Base-by-base conservation (phyloP, 2,797 vertebrate genomes). In the Leptatherina wallacei region DNA sequence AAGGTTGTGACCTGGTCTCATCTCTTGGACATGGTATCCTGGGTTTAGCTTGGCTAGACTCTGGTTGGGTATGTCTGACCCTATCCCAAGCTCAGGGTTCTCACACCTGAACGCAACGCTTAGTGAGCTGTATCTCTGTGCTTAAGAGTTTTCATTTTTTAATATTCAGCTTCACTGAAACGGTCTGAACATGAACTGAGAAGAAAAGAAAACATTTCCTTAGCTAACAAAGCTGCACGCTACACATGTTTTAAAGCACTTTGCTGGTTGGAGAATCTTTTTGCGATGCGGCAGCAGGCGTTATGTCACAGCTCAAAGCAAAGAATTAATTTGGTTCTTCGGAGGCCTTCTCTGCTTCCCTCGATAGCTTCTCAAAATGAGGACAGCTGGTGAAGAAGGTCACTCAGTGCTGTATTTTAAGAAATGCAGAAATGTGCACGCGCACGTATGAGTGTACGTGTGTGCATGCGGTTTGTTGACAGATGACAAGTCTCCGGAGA, bases 301-400 rank as follows among this genome's bases (percentile, higher is more conserved):
- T 91, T 82, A 84, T 89, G 84, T 90, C 80, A 84, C 69, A 13
- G 81, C 85, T 78, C 84, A 85, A 88, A 87, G 88, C 85, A 85
- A 87, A 85, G 75, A 90, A 91, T 91, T 90, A 80, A 90, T 90
- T 85, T 85, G 82, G 84, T 78, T 90, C 89, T 88, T 86, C 22
- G 65, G 85, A 90, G 90, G 88, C 90, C 87, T 87, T 83, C 81
- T 72, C 71, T 29, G 80, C 83, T 89, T 93, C 91, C 92, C 91
- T 89, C 70, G 92, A 86, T 86, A 88, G 90, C 86, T 86, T 72
- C 84, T 90, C 90, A 89, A 82, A 95, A 95, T 66, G 88, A 95
- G 95, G 93, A 92, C 94, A 94, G 87, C 91, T 91, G 92, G 89
- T 91, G 90, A 93, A 93, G 91, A 94, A 94, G 94, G 94, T 95